Base-by-base conservation (phyloP, 2,113 vertebrate genomes). In the Phalacrocorax pelagicus region DNA sequence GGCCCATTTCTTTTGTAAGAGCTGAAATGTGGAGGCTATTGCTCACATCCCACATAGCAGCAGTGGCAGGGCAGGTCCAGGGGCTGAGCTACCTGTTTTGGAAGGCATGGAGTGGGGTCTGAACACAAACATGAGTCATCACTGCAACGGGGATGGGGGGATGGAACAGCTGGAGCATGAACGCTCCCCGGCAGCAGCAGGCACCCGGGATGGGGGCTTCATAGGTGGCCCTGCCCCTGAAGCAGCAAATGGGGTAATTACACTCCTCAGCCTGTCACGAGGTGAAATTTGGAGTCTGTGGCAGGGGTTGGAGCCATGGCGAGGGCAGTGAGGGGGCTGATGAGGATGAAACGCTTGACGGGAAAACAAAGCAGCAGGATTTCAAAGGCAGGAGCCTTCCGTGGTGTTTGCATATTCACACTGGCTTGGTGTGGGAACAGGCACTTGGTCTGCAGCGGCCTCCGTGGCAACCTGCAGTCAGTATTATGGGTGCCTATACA, bases 331-430 rank as follows among this genome's bases (percentile, higher is more conserved):
- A 82, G 52, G 11, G 29, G 27, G 20, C 5, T 2, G 13, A 42
- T 3, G 6, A 78, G 70, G 54, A 46, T 18, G n/a, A 95, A 95
- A n/a, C 3, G 5, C 63, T 91, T 70, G 52, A 59, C 81, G 72
- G 55, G 27, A 91, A 95, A 95, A 57, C 80, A 92, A 83, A 81
- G 51, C 51, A 78, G 24, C 29, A 54, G 55, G 19, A 58, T 93
- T 92, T 93, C 94, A 95, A 91, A 96, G 81, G 63, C 83, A 92
- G 79, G 36, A 94, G 14, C 24, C 22, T 96, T 91, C 42, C 51
- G 65, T 2, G 1, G 47, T 15, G 38, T 81, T 95, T 91, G 81
- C 77, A 91, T 93, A 62, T 77, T 74, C 55, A 46, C 65, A 15
- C 22, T 49, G 34, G 3, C 62, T 86, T 3, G 2, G 4, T 62